These are phyloP conservation scores for Calypte anna DNA, from an alignment of 2,113 vertebrate species.

Conservation along the genomic window DNA sequence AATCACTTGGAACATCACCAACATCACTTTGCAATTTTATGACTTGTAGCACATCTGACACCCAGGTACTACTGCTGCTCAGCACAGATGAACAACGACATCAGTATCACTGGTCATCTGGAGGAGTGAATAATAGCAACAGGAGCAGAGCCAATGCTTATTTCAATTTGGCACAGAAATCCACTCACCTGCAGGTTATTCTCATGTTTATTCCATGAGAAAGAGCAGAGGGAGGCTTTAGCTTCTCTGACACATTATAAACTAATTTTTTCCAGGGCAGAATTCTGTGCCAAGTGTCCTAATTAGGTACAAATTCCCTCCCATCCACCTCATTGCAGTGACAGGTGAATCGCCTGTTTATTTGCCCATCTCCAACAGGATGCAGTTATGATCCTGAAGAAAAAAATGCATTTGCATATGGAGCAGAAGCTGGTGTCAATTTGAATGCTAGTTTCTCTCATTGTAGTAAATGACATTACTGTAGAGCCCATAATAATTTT, in stretches of 20 bases:
- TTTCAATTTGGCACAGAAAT: slow-evolving; percentile 22
- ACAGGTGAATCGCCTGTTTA: slow-evolving; percentile 51
- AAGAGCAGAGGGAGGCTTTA: not conserved
- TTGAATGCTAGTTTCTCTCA: slow-evolving; percentile 50
- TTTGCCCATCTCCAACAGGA: slow-evolving; percentile 42
- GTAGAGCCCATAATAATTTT: slow-evolving; percentile 63
- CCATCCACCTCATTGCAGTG: not conserved
- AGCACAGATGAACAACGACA: slow-evolving; percentile 45
- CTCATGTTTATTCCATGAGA: slow-evolving; percentile 31
- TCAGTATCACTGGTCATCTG: slow-evolving; percentile 38
- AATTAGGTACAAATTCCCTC: slow-evolving; percentile 36
- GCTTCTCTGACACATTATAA: not conserved
- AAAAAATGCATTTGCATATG: slow-evolving; percentile 46
- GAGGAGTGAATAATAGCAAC: slow-evolving; percentile 7
- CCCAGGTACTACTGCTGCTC: not conserved
- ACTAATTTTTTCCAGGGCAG: not conserved
- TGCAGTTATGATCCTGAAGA: not conserved
- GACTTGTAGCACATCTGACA: slow-evolving; percentile 16
- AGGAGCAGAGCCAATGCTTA: slow-evolving; percentile 8
- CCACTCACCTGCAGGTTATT: slow-evolving; percentile 45
- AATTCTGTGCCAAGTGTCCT: slow-evolving; percentile 29
- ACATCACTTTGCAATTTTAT: slow-evolving; percentile 40
- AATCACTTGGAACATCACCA: slow-evolving; percentile 44
- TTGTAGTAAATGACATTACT: slow-evolving; percentile 54
- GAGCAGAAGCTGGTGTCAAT: slow-evolving; percentile 46